Evolutionary conservation across 2,888 invertebrate genomes (phyloP), one percentile per base, ranked within the genome.

Genomic region (Temnothorax rugatulus): DNA sequence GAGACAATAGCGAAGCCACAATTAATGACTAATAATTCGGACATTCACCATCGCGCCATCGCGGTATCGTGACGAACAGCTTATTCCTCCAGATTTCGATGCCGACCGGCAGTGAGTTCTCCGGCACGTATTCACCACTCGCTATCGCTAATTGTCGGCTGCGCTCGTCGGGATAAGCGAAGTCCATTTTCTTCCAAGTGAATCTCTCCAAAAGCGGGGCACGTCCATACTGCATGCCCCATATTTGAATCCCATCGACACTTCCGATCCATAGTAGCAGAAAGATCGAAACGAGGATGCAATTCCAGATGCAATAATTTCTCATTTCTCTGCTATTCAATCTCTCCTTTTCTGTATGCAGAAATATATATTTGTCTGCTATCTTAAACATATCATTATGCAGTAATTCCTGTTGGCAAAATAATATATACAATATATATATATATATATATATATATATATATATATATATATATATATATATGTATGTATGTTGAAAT

Each of bases 71-170:
- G 38, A 98, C 96, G 93, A 98, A 98, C n/a, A 98, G 95, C 90
- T 97, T 98, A 93, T 97, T 97, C 86, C 96, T 96, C 97, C 97
- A 98, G 84, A 97, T 95, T 94, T 98, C 98, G 44, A 98, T 96
- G 29, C 98, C 98, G 1, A 98, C 97, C 0, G 98, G 98, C 1
- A 98, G 95, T 75, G 96, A 97, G 93, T 98, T 98, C 92, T 97
- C 97, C 0, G 97, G 97, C 13, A 97, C 96, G 88, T 96, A 97
- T 68, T 96, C 96, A 7, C 97, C 97, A 0, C 96, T 96, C 57
- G 95, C 93, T 11, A 97, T 94, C 0, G 97, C 97, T 86, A 96
- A 95, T 88, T 96, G 96, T 91, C 96, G 96, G 11, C 96, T 95
- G 73, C 95, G 95, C 29, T 96, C 95, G 87, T 96, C 96, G 0